Base-by-base conservation (phyloP, 2,888 invertebrate genomes). In the Helleia helle region DNA sequence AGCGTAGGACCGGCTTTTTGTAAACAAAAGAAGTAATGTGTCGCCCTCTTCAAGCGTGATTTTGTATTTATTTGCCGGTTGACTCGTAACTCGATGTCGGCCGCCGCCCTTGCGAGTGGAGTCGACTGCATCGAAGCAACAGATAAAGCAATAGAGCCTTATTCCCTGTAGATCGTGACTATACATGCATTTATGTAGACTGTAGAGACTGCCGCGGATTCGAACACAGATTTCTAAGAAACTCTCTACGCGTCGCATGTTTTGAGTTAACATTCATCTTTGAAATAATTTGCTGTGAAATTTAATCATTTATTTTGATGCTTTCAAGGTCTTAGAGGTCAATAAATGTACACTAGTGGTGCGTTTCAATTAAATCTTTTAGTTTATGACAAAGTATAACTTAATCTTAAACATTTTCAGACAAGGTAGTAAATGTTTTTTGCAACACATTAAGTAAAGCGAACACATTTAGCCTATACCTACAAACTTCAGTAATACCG, bases 61-160 rank as follows among this genome's bases (percentile, higher is more conserved):
- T 42, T 40, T 44, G 48, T 48, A 46, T 48, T 44, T 44, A 42
- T 47, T 42, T 36, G 41, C 38, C 37, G 46, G 41, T 38, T 42
- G 43, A 40, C 31, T 30, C 25, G 11, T n/a, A 25, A 44, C 40
- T 26, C 31, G 38, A 46, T 40, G 49, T 54, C 53, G 62, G 63
- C 63, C 67, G 59, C 60, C 59, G 62, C 63, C 65, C 59, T 61
- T 56, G 58, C 54, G 56, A 40, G 14, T 25, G 34, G 25, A 28
- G 14, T 25, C 38, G 25, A 28, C 39, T 37, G 26, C 28, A 24
- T 39, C 40, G 38, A 48, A 49, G 51, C 51, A 51, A 52, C 51
- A 52, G 49, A 49, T 52, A 51, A n/a, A 40, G 30, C 40, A 17
- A 12, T 18, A 18, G 17, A 31, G 26, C 40, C 26, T 31, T 17